Evolutionary conservation across 1,140 invertebrate genomes (phyloP).

Genomic region (Pseudomyrmex pallidus): DNA sequence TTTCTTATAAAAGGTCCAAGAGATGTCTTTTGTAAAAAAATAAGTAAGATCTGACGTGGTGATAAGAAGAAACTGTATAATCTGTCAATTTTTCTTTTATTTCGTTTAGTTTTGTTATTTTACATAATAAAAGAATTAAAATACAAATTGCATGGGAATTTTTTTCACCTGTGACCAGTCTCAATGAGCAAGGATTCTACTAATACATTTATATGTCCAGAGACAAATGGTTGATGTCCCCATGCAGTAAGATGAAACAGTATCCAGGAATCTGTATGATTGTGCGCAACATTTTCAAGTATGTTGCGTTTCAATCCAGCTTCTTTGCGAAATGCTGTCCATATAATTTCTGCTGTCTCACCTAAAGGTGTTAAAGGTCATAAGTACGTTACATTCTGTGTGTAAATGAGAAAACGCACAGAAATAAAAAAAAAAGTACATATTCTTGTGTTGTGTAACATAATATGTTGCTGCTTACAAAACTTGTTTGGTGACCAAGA

Average conservation of each 20-base stretch:
- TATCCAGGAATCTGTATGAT: conserved; percentile 72
- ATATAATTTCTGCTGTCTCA: conserved; percentile 69
- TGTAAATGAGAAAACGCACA: too few relatives aligned
- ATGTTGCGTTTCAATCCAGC: conserved; percentile 71
- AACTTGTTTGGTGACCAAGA: conserved; percentile 76
- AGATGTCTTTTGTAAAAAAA: too few relatives aligned
- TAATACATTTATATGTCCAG: conserved; percentile 64
- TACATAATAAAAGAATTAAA: conserved; percentile 36
- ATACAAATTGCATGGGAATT: conserved; percentile 23
- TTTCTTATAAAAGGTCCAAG: too few relatives aligned
- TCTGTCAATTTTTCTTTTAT: too few relatives aligned
- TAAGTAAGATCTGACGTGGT: too few relatives aligned
- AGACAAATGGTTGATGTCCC: conserved; percentile 75
- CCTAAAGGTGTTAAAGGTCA: conserved; percentile 61
- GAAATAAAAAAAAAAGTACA: too few relatives aligned
- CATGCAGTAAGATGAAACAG: conserved; percentile 78
- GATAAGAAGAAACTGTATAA: too few relatives aligned
- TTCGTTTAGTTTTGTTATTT: conserved; percentile 10
- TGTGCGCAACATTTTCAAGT: conserved; percentile 78
- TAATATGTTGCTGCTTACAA: conserved; percentile 64
- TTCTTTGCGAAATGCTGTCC: conserved; percentile 73
- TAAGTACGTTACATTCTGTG: not conserved
- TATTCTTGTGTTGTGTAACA: not conserved
- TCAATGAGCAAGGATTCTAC: conserved; percentile 78
- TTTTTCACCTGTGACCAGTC: conserved; percentile 74